Percentiles rank a stretch among this genome's conserved stretches.
Evolutionary conservation across 1,140 invertebrate species (phyloP).

Genomic region (Drosophila azteca): DNA sequence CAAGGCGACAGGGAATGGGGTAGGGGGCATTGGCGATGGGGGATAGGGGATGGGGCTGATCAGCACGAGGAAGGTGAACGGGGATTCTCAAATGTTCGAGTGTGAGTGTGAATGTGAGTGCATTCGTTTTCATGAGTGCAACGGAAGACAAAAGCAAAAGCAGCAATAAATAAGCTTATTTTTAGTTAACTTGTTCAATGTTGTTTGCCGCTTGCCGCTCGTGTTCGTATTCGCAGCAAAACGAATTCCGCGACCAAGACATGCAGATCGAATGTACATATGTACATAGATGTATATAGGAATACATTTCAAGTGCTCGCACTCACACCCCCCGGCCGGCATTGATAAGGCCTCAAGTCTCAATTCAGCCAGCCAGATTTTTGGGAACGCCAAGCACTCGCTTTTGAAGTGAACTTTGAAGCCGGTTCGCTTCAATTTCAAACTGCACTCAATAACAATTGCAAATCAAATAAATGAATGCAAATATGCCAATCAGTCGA

Average conservation of each 20-base stretch:
- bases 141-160: constrained; percentile 67
- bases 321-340: background rate
- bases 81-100: constrained; percentile 24
- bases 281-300: no score
- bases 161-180: constrained; percentile 68
- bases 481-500: constrained; percentile 49
- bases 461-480: constrained; percentile 51
- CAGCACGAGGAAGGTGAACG: constrained; percentile 38
- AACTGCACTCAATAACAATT: constrained; percentile 18
- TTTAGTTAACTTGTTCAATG: constrained; percentile 55
- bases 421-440: background rate
- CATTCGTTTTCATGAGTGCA: constrained; percentile 65
- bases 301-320: constrained; percentile 37
- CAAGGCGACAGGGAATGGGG: background rate
- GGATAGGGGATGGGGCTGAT: constrained; percentile 6
- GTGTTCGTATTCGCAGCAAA: constrained; percentile 2
- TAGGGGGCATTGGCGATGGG: background rate
- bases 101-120: constrained; percentile 5
- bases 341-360: constrained; percentile 10
- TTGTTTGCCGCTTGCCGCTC: constrained; percentile 25
- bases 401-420: constrained; percentile 16
- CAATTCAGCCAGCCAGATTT: constrained; percentile 5
- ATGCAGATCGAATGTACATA: constrained; percentile 34
- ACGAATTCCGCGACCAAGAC: constrained; percentile 25
- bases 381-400: background rate